These are phyloP conservation scores for Sebastes kiyomatsui DNA, from an alignment of 2,797 vertebrate species.

Conservation along the genomic window DNA sequence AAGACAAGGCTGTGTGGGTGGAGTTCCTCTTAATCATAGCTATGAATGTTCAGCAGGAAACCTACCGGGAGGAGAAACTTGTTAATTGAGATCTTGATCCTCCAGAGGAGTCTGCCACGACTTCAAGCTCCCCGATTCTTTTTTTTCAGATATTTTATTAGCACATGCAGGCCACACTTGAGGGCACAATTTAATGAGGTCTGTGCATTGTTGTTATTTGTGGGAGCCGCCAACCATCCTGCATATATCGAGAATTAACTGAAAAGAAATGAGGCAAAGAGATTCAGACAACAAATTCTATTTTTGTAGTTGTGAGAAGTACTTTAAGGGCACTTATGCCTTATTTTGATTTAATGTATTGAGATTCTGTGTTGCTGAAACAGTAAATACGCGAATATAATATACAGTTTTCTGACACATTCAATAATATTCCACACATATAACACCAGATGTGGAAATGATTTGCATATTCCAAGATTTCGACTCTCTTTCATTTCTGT, in stretches of 20 bases:
- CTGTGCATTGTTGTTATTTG: slow-evolving; percentile 52
- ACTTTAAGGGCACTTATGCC: neutral
- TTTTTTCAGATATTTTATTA: slow-evolving; percentile 66
- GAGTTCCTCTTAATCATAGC: slow-evolving; percentile 69
- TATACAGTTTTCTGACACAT: neutral
- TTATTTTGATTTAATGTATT: neutral
- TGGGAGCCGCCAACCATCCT: slow-evolving; percentile 6
- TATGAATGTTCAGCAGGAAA: slow-evolving; percentile 57
- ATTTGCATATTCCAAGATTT: neutral
- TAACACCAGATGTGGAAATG: neutral
- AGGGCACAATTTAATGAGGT: slow-evolving; percentile 73
- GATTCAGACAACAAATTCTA: neutral
- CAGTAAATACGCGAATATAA: neutral
- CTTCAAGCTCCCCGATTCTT: slow-evolving; percentile 58
- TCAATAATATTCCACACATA: neutral
- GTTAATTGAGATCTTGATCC: slow-evolving; percentile 79
- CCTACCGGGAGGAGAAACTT: slow-evolving; percentile 60
- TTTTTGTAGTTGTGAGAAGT: neutral
- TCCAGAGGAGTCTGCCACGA: slow-evolving; percentile 62
- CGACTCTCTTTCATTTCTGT: neutral
- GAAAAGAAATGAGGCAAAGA: neutral
- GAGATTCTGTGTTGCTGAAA: neutral
- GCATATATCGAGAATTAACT: neutral
- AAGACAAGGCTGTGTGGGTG: slow-evolving; percentile 59
- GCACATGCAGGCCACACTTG: slow-evolving; percentile 57